Evolutionary conservation across 2,888 invertebrate genomes (phyloP), one percentile per base, ranked within the genome.

Genomic region (Parnassius mnemosyne): DNA sequence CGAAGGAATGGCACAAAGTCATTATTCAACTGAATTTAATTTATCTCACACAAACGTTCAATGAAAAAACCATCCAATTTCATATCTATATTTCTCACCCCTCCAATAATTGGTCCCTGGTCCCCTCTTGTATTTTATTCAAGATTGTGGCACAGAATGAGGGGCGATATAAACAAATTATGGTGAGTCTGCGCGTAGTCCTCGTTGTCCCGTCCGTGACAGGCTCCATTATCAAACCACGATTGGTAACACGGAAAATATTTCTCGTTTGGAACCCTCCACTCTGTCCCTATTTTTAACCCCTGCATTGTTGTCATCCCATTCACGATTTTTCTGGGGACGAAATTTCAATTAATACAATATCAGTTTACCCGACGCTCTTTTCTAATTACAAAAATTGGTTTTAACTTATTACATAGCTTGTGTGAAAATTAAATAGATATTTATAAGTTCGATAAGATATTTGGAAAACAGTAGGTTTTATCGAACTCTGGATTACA

Each of bases 181-280:
- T 70, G 66, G 67, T 63, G 66, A 66, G 65, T 64, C 68, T 64
- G 65, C 60, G 49, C 67, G 61, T 63, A 68, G 70, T 69, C 68
- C 68, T 72, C 75, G 64, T 74, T 67, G 71, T 70, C 73, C 74
- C 72, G 67, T 67, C 69, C 69, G 69, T 74, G 76, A 76, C 80
- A 77, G 72, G 70, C 72, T 80, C 84, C 80, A 84, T 84, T 84
- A 84, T 82, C 75, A 78, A 69, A 64, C 69, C 68, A 57, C 63
- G 51, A 63, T 57, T 34, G 42, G 51, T 66, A 75, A 68, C 68
- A 66, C 68, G 69, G 73, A 76, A 83, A 81, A 81, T 80, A 81
- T 79, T 80, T 77, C 73, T 72, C 47, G 42, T 71, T 71, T 74
- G 71, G 68, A 70, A 67, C 71, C 57, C 53, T 50, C 41, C 20